These are phyloP conservation scores for Ornithorhynchus anatinus DNA, from an alignment of 2,113 vertebrate genomes.

Conservation along the genomic window DNA sequence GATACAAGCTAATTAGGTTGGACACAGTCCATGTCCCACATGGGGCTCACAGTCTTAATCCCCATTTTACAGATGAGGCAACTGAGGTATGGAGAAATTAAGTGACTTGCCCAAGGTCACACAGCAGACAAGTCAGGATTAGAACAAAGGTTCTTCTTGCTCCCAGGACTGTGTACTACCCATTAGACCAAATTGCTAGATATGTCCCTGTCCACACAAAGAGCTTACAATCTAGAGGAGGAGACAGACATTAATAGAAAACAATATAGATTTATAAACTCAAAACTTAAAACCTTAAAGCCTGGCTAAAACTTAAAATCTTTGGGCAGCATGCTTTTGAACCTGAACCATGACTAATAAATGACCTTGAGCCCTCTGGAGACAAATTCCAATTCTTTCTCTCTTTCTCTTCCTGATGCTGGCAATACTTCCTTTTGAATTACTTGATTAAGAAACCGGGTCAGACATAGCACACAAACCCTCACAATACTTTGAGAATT, in stretches of 20 bases:
- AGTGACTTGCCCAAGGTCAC: too few relatives aligned
- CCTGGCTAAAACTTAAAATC: not conserved
- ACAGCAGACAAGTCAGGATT: too few relatives aligned
- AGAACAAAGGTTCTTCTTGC: not conserved
- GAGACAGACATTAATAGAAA: too few relatives aligned
- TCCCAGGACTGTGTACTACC: not conserved
- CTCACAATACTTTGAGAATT: conserved; percentile 46
- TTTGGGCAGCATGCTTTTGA: not conserved
- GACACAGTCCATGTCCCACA: too few relatives aligned
- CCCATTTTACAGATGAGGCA: too few relatives aligned
- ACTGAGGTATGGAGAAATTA: too few relatives aligned
- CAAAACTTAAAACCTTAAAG: not conserved
- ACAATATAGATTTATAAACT: too few relatives aligned
- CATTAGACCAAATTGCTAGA: not conserved
- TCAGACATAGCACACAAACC: conserved; percentile 37
- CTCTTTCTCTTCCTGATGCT: conserved; percentile 21
- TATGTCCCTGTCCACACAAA: not conserved
- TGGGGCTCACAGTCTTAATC: too few relatives aligned
- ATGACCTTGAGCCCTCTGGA: conserved; percentile 20
- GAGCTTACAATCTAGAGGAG: not conserved
- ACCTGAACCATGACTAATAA: not conserved
- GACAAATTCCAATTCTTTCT: conserved; percentile 21
- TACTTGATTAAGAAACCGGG: conserved; percentile 50
- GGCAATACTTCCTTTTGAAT: conserved; percentile 35
- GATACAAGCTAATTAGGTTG: too few relatives aligned